Evolutionary conservation across 53 echinoderm and acorn worm genomes (phyloP).

Genomic region (Holothuria scabra): DNA sequence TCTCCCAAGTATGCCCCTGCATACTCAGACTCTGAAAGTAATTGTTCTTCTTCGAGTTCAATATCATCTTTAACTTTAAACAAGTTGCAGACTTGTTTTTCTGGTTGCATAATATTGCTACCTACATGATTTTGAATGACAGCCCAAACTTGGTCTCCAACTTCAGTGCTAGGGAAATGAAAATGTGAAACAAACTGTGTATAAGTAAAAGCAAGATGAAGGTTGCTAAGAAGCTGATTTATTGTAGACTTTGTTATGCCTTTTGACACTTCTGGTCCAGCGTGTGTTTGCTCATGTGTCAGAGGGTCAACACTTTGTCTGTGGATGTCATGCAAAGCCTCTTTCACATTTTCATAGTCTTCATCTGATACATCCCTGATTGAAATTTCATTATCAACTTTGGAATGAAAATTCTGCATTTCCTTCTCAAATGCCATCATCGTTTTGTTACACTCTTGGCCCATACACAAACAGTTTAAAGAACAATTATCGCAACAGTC

Average conservation of each 20-base stretch:
- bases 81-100: too few species aligned
- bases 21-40: too few species aligned
- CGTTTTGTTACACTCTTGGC: not conserved
- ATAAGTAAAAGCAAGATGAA: constrained; percentile 2
- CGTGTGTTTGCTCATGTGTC: not conserved
- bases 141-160: not conserved
- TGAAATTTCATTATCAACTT: not conserved
- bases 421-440: not conserved
- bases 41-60: too few species aligned
- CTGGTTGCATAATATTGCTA: too few species aligned
- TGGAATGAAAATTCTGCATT: not conserved
- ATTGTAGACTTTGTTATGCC: not conserved
- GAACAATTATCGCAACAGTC: constrained; percentile 31
- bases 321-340: not conserved
- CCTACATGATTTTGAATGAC: not conserved
- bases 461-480: constrained; percentile 14
- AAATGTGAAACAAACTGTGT: not conserved
- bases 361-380: constrained; percentile 4
- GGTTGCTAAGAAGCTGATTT: not conserved
- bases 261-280: not conserved
- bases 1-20: too few species aligned
- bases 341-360: constrained; percentile 8
- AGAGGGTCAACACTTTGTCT: not conserved
- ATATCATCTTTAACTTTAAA: too few species aligned
- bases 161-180: not conserved